These are phyloP conservation scores for Macrobrachium rosenbergii DNA, from an alignment of 1,140 invertebrate species.

Conservation along the genomic window DNA sequence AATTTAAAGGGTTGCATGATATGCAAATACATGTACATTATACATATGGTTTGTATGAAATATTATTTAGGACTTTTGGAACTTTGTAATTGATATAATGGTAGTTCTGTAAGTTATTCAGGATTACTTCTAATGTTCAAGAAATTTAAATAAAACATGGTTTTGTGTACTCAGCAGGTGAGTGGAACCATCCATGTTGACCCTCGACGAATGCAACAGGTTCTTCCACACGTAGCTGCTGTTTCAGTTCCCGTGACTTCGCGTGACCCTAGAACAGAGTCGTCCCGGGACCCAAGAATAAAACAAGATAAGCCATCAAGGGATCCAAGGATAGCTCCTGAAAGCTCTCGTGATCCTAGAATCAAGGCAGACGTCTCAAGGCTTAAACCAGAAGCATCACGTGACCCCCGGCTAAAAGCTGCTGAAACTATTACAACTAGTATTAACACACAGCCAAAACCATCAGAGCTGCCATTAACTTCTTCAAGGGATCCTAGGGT, in stretches of 20 bases:
- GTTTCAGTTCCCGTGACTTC: not conserved
- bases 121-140: too few relatives aligned
- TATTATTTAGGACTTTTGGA: too few relatives aligned
- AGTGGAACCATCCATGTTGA: slow-evolving; percentile 49
- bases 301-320: not conserved
- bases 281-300: not conserved
- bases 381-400: not conserved
- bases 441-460: not conserved
- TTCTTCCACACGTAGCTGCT: slow-evolving; percentile 43
- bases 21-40: too few relatives aligned
- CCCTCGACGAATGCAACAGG: slow-evolving; percentile 52
- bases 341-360: slow-evolving; percentile 42
- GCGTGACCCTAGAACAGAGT: slow-evolving; percentile 7
- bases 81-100: too few relatives aligned
- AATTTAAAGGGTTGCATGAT: too few relatives aligned
- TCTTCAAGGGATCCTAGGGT: slow-evolving; percentile 42
- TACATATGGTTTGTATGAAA: too few relatives aligned
- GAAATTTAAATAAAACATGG: too few relatives aligned
- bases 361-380: slow-evolving; percentile 6
- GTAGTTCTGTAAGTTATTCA: too few relatives aligned
- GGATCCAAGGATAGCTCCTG: slow-evolving; percentile 33
- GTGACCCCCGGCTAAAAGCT: slow-evolving; percentile 24
- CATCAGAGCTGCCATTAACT: not conserved
- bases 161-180: slow-evolving; percentile 23
- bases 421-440: not conserved